Evolutionary conservation across 1,140 invertebrate genomes (phyloP), one percentile per base, ranked within the genome.

Genomic region (Calycopis cecrops): DNA sequence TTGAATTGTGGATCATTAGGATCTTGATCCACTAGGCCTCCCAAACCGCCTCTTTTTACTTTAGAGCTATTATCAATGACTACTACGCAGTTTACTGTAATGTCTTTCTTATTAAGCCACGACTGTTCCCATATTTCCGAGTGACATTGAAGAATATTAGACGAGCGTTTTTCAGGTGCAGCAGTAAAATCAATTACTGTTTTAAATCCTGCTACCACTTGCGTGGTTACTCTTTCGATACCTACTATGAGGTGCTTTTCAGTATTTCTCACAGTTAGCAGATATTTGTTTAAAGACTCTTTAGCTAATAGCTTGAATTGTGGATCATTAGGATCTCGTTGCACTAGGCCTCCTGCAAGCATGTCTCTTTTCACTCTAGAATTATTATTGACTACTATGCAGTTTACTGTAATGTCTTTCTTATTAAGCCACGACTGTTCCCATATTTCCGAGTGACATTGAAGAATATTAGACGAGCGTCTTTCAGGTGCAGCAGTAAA

Each of bases 241-340:
- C 59, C 11, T 7, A 67, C 12, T n/a, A 69, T 14, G 28, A 47
- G 35, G 59, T 71, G 55, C 21, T 48, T n/a, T 50, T 61, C 17
- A 33, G 53, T 53, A 16, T 34, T 57, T 9, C 64, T 65, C 11
- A 60, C 55, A 18, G 49, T 34, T 35, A 50, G 14, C 48, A 71
- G 35, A 64, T 63, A 79, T 52, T 66, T 56, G 9, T 58, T 1
- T 21, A 80, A 53, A 11, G 72, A 71, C 59, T 73, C 60, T 49
- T 58, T 7, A 9, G 75, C 71, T 44, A 78, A 62, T 9, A 14
- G 34, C 51, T 55, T 57, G 16, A 72, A 72, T 12, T 62, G 21
- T 28, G 21, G 21, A 28, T 28, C 21, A 6, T 28, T 28, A 28
- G 21, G 21, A 53, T 64, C 21, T 55, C 61, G 51, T 21, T 50